Evolutionary conservation across 2,113 vertebrate genomes (phyloP).

Genomic region (Anhinga anhinga): DNA sequence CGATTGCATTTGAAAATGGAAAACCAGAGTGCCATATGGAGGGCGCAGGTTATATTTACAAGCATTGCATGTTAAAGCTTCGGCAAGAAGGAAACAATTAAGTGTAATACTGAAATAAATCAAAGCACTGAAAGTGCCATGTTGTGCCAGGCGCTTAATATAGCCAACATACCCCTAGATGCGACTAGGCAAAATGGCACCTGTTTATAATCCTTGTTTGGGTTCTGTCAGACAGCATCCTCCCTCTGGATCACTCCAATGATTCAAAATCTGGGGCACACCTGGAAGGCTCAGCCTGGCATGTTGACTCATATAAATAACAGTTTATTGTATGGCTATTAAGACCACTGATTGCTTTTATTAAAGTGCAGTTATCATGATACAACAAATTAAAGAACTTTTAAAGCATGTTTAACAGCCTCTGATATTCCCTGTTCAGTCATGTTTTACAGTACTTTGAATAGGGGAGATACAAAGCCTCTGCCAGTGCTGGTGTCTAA

Average conservation of each 20-base stretch:
- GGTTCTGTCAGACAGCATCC: conserved; percentile 14
- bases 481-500: not conserved
- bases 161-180: conserved; percentile 55
- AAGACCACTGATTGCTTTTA: conserved; percentile 78
- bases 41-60: conserved; percentile 78
- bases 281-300: conserved; percentile 69
- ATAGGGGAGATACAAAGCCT: conserved; percentile 33
- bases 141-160: conserved; percentile 67
- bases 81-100: conserved; percentile 85
- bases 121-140: conserved; percentile 68
- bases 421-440: conserved; percentile 69
- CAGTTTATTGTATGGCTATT: conserved; percentile 80
- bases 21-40: conserved; percentile 82
- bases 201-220: conserved; percentile 52
- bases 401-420: conserved; percentile 76
- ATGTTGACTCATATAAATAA: conserved; percentile 76
- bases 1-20: conserved; percentile 85
- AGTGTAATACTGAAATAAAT: conserved; percentile 81
- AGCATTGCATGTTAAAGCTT: conserved; percentile 80
- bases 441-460: conserved; percentile 71
- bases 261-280: conserved; percentile 76
- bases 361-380: conserved; percentile 81
- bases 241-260: conserved; percentile 33
- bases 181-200: conserved; percentile 59
- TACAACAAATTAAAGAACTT: conserved; percentile 82